Conservation (phyloP, 2,888 invertebrate species). For the Neoaliturus tenellus region DNA sequence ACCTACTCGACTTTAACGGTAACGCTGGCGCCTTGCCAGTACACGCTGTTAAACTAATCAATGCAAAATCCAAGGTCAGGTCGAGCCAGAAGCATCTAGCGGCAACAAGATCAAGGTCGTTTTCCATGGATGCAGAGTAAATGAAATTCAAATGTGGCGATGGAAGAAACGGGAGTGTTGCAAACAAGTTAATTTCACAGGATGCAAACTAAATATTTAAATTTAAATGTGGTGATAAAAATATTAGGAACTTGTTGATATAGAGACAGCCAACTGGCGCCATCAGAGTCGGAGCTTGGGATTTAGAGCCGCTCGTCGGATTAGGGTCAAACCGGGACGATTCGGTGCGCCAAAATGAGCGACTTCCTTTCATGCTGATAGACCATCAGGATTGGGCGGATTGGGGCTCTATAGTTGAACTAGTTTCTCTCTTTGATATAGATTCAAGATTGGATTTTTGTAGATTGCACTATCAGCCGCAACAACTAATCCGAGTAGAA, state of each 20-base stretch:
- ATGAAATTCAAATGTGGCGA: too few species aligned
- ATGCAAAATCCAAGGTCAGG: not conserved
- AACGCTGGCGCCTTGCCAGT: not conserved
- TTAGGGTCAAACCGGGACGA: slow-evolving; percentile 5
- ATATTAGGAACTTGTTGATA: too few species aligned
- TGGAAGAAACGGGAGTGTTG: too few species aligned
- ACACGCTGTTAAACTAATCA: not conserved
- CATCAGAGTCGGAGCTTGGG: not conserved
- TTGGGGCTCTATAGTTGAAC: not conserved
- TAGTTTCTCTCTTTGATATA: not conserved
- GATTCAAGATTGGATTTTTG: not conserved
- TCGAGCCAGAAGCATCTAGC: not conserved
- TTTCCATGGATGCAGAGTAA: too few species aligned
- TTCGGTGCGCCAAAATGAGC: not conserved
- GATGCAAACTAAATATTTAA: too few species aligned
- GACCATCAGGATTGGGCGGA: not conserved
- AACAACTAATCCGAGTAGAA: too few species aligned
- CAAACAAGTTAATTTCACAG: too few species aligned
- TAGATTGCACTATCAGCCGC: too few species aligned
- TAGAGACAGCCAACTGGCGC: not conserved
- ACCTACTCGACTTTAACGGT: not conserved
- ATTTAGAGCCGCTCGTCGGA: not conserved
- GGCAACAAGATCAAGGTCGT: not conserved
- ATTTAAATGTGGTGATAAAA: too few species aligned
- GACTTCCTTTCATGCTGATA: slow-evolving; percentile 13